Percentiles rank a stretch among this genome's conserved stretches.
phyloP scores from a whole-genome alignment of 2,797 vertebrate species.

The Prionace glauca region DNA sequence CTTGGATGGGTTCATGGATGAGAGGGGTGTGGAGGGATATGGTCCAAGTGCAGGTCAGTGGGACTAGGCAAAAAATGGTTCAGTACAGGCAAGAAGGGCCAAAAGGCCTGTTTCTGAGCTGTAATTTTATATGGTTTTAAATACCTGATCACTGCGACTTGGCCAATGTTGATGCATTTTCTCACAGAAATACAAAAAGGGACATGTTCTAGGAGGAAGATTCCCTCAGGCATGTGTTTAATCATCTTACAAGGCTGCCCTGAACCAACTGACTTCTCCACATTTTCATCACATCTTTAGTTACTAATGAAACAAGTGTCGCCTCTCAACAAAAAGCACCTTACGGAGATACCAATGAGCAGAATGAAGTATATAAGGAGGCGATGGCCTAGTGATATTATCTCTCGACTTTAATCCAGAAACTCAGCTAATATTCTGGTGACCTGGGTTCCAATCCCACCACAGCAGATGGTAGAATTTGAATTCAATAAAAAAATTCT shows the following conservation, averaged over 20 bases:
- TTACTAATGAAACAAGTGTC: background rate
- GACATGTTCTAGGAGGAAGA: background rate
- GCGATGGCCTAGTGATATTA: too few relatives aligned
- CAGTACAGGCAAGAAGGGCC: too few relatives aligned
- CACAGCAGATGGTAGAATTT: too few relatives aligned
- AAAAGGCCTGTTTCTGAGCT: too few relatives aligned
- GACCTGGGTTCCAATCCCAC: too few relatives aligned
- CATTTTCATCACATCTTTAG: background rate
- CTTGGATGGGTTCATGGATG: too few relatives aligned
- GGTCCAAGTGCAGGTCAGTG: too few relatives aligned
- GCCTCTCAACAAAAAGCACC: background rate
- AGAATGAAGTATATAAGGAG: background rate
- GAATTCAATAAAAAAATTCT: too few relatives aligned
- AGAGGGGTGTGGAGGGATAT: too few relatives aligned
- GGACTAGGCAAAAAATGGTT: too few relatives aligned
- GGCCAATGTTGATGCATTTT: background rate
- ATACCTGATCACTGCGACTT: background rate
- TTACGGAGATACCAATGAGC: background rate
- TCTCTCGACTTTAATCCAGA: too few relatives aligned
- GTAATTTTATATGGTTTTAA: background rate
- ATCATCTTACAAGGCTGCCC: background rate
- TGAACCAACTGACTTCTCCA: background rate
- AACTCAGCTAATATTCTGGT: too few relatives aligned
- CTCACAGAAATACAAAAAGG: background rate
- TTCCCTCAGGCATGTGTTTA: background rate